Evolutionary conservation across 2,888 invertebrate species (phyloP).

Genomic region (Lepidochrysops patricia): DNA sequence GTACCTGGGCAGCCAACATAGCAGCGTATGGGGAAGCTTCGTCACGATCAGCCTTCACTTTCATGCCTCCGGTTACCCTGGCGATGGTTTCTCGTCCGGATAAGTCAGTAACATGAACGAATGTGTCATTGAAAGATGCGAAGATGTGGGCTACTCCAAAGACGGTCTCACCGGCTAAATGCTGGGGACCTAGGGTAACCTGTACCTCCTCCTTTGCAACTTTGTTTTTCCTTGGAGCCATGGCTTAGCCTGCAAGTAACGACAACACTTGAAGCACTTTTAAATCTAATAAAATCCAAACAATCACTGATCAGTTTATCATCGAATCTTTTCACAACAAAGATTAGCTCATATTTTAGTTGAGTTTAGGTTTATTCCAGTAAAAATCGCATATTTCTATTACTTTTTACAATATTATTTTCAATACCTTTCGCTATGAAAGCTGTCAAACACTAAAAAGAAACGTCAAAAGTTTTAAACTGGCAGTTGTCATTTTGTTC

Average conservation of each 20-base stretch:
- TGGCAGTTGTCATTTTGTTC: neutral
- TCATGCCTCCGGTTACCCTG: constrained; percentile 98
- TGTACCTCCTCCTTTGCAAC: constrained; percentile 97
- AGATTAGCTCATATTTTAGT: constrained; percentile 22
- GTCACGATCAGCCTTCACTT: constrained; percentile 99
- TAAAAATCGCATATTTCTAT: constrained; percentile 27
- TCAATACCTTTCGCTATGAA: constrained; percentile 63
- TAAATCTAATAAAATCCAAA: constrained; percentile 56
- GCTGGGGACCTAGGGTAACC: constrained; percentile 95
- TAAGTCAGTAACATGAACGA: constrained; percentile 99
- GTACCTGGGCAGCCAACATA: constrained; percentile 99
- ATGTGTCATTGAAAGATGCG: constrained; percentile 99
- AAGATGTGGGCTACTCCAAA: constrained; percentile 99
- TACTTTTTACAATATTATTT: constrained; percentile 35
- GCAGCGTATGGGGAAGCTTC: constrained; percentile 99
- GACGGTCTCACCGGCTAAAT: constrained; percentile 96
- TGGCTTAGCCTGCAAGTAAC: constrained; percentile 73
- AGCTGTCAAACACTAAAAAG: constrained; percentile 71
- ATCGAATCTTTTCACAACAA: constrained; percentile 22
- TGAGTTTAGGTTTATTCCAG: constrained; percentile 36
- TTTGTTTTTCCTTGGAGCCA: constrained; percentile 99
- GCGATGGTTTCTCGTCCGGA: constrained; percentile 97
- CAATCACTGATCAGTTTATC: constrained; percentile 40
- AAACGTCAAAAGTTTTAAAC: constrained; percentile 19
- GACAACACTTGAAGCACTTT: constrained; percentile 54